Base-by-base conservation (phyloP, 2,888 invertebrate species). In the Alloplasta piceator region DNA sequence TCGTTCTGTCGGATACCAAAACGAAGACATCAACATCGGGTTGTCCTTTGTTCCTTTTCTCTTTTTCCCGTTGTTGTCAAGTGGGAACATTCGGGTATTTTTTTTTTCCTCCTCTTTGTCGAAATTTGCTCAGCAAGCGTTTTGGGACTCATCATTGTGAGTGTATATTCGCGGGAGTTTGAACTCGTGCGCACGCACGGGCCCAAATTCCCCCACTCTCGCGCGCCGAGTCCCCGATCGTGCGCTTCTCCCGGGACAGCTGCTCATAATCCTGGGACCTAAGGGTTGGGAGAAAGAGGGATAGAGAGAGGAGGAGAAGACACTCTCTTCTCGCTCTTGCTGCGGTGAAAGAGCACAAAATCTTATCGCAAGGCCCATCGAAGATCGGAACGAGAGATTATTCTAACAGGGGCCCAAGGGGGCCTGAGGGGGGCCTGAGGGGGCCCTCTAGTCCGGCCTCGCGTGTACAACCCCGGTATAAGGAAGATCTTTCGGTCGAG, bases 351-450 rank as follows among this genome's bases (percentile, higher is more conserved):
- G 81, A 83, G 80, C 82, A 80, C 74, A 75, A 75, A 77, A 80
- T 73, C 83, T 87, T 92, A 91, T 92, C 92, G 87, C 52, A 83
- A 86, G 85, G 82, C 26, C 90, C 87, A 92, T 92, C 92, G 87
- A 80, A 86, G 92, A 92, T 92, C 90, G 88, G 87, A 72, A 84
- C 83, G 78, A 64, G 83, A 87, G 91, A 92, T 91, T 90, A 89
- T 90, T 90, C 89, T 90, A 92, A 92, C 91, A 92, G 91, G 87
- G 88, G 88, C 89, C 85, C 86, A 82, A 48, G 87, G 89, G 86
- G 26, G 26, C 1, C 87, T n/a, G n/a, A n/a, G n/a, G n/a, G 91
- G 87, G 88, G 88, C 89, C 85, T 86, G 82, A 48, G 87, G 89
- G 86, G 26, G 26, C 1, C 87, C 88, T 87, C 88, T 87, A 52